Evolutionary conservation across 2,888 invertebrate species (phyloP).

Genomic region (Zonitis immaculata): DNA sequence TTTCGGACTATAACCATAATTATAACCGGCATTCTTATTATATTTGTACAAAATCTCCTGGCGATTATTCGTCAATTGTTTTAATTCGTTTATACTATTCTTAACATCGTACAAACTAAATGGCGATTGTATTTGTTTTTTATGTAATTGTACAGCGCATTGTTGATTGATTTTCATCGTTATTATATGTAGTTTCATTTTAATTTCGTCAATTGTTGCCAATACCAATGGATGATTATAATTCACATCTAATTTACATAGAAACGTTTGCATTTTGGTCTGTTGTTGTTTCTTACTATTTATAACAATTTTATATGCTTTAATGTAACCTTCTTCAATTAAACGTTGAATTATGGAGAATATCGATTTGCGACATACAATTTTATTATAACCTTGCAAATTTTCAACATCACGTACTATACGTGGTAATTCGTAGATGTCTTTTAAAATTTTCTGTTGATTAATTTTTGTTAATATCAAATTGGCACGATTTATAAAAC

Average conservation of each 20-base stretch:
- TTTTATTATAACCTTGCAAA: slow-evolving; percentile 44
- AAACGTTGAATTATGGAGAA: slow-evolving; percentile 57
- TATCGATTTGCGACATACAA: slow-evolving; percentile 63
- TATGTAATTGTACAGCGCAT: too few relatives aligned
- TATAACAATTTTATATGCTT: slow-evolving; percentile 52
- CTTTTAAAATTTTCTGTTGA: slow-evolving; percentile 57
- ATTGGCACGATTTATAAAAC: slow-evolving; percentile 55
- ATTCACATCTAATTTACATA: slow-evolving; percentile 53
- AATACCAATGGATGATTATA: slow-evolving; percentile 52
- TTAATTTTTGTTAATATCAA: slow-evolving; percentile 59
- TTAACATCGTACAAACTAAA: slow-evolving; percentile 25
- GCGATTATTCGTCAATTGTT: slow-evolving; percentile 16
- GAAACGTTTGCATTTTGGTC: slow-evolving; percentile 51
- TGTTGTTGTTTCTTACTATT: slow-evolving; percentile 46
- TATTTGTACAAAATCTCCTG: slow-evolving; percentile 5
- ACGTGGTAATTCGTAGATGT: slow-evolving; percentile 51
- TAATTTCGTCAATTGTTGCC: slow-evolving; percentile 59
- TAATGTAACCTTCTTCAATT: slow-evolving; percentile 55
- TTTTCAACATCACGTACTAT: slow-evolving; percentile 50
- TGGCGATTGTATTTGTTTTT: slow-evolving; percentile 28
- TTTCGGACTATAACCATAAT: slow-evolving; percentile 58
- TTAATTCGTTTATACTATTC: slow-evolving; percentile 30
- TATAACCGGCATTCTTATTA: slow-evolving; percentile 41
- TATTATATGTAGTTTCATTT: slow-evolving; percentile 51
- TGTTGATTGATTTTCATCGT: slow-evolving; percentile 17